phyloP scores from a whole-genome alignment of 2,797 vertebrate genomes.

The Catharus ustulatus region DNA sequence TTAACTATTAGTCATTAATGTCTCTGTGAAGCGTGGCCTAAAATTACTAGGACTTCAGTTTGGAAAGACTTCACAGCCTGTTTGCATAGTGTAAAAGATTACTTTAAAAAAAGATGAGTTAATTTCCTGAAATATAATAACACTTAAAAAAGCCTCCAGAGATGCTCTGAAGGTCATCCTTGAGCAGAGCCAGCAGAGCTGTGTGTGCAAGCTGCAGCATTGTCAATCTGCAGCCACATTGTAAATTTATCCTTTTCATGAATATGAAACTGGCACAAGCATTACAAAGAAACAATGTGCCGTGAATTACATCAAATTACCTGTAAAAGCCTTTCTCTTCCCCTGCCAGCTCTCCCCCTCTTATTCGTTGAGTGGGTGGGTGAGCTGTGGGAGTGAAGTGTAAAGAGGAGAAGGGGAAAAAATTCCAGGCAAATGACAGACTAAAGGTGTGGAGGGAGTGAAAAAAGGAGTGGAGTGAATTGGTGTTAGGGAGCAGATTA shows the following conservation, averaged over 20 bases:
- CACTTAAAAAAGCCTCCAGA: not conserved
- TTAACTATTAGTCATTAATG: conserved; percentile 13
- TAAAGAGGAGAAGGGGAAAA: conserved; percentile 28
- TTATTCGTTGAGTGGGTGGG: conserved; percentile 45
- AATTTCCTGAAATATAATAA: conserved; percentile 40
- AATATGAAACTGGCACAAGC: not conserved
- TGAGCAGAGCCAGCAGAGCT: not conserved
- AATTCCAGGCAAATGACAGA: conserved; percentile 50
- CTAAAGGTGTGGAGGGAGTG: conserved; percentile 28
- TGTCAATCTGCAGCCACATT: not conserved
- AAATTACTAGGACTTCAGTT: not conserved
- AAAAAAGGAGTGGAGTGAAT: conserved; percentile 1
- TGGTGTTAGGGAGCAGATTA: not conserved
- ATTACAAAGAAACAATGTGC: conserved; percentile 37
- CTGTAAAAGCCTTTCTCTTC: conserved; percentile 65
- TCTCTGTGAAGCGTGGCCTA: not conserved
- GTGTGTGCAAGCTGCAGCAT: not conserved
- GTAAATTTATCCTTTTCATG: conserved; percentile 28
- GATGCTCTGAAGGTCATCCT: not conserved
- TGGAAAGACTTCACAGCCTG: conserved; percentile 9
- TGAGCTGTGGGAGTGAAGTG: conserved; percentile 55
- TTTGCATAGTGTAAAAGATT: conserved; percentile 15
- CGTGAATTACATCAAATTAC: conserved; percentile 65
- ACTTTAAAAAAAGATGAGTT: not conserved
- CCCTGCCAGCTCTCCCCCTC: conserved; percentile 36